phyloP scores from a whole-genome alignment of 23 tunicate species.

The Trididemnum nubilum region DNA sequence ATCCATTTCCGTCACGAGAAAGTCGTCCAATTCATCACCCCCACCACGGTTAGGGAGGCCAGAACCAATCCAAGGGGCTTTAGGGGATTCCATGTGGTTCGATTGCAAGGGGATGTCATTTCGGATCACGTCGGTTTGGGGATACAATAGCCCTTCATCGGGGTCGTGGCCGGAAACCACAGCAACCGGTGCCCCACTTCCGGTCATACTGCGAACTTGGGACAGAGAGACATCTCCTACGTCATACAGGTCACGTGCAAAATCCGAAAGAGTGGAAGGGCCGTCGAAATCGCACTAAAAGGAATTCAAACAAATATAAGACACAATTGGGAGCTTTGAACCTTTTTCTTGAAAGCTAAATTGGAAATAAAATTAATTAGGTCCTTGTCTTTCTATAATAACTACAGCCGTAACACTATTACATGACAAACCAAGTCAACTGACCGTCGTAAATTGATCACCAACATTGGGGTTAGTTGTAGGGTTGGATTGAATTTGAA shows the following conservation, averaged over 20 bases:
- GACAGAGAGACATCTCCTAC: constrained; percentile 34
- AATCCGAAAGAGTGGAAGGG: constrained; percentile 32
- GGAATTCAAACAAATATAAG: no score
- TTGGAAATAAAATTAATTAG: no score
- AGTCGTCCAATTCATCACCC: constrained; percentile 21
- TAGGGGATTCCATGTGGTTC: neutral
- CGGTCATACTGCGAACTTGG: constrained; percentile 27
- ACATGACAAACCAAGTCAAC: no score
- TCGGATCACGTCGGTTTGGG: neutral
- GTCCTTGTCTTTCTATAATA: no score
- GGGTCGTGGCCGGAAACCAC: neutral
- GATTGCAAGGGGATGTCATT: neutral
- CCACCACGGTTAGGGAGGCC: neutral
- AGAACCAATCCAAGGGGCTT: neutral
- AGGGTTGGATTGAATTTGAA: no score
- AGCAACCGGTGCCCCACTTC: neutral
- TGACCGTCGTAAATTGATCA: no score
- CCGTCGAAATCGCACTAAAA: constrained; percentile 28
- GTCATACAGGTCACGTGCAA: constrained; percentile 35
- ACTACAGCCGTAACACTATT: no score
- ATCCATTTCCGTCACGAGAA: neutral
- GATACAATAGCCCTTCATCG: neutral
- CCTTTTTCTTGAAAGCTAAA: neutral
- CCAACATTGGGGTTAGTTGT: no score
- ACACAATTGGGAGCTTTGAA: neutral